A percentile compares a stretch with the other conserved stretches of the same genome.
Conservation (phyloP, 2,113 vertebrate genomes). For the Pomatostomus ruficeps region DNA sequence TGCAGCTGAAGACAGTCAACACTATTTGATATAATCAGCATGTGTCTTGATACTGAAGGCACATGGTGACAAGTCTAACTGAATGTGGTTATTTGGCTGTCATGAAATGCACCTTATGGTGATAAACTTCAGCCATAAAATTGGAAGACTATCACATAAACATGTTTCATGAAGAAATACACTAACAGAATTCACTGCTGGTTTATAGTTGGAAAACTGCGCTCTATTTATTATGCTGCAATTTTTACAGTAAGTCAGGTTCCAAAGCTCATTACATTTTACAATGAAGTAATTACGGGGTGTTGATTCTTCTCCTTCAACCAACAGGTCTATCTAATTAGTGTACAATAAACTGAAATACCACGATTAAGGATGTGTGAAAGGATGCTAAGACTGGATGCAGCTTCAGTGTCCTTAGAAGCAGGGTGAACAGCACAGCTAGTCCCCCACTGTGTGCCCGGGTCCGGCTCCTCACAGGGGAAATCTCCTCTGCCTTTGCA, state of each 20-base stretch:
- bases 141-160: slow-evolving; percentile 86
- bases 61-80: slow-evolving; percentile 84
- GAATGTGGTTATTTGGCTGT: slow-evolving; percentile 84
- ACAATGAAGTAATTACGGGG: slow-evolving; percentile 74
- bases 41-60: slow-evolving; percentile 83
- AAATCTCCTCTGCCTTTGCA: neutral
- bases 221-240: slow-evolving; percentile 73
- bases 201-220: slow-evolving; percentile 76
- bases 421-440: neutral
- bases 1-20: slow-evolving; percentile 77
- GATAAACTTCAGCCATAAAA: slow-evolving; percentile 83
- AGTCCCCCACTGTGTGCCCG: neutral
- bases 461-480: neutral
- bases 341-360: slow-evolving; percentile 69
- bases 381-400: neutral
- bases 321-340: slow-evolving; percentile 73
- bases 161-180: slow-evolving; percentile 86
- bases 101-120: slow-evolving; percentile 85
- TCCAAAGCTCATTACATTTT: slow-evolving; percentile 75
- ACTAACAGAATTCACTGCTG: slow-evolving; percentile 77
- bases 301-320: slow-evolving; percentile 68
- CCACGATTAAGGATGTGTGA: slow-evolving; percentile 47
- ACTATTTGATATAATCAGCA: slow-evolving; percentile 83
- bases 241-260: slow-evolving; percentile 74
- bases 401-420: neutral